These are phyloP conservation scores for Sander lucioperca DNA, from an alignment of 2,113 vertebrate species.

Conservation along the genomic window DNA sequence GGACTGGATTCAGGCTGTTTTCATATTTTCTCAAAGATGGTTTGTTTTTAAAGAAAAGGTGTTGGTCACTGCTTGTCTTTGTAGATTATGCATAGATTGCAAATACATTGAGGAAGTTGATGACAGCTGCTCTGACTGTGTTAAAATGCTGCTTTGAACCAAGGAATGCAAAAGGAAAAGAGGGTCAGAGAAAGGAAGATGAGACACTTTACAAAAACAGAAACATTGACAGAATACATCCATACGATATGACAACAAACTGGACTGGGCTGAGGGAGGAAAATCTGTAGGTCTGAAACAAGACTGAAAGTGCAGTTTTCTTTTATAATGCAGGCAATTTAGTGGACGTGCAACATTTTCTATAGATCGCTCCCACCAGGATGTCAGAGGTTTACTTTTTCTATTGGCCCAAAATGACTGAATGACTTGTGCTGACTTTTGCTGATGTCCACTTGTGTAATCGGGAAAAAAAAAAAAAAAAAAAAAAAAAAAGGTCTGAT, in stretches of 20 bases:
- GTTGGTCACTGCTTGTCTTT: background rate
- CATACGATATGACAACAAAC: slow-evolving; percentile 42
- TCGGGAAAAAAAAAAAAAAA: background rate
- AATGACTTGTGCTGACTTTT: background rate
- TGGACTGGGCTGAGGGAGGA: slow-evolving; percentile 36
- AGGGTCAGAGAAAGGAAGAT: slow-evolving; percentile 47
- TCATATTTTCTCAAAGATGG: background rate
- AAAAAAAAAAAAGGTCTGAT: background rate
- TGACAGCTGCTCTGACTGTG: slow-evolving; percentile 48
- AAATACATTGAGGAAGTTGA: background rate
- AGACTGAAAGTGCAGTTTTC: slow-evolving; percentile 62
- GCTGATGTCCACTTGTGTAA: background rate
- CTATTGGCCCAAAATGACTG: background rate
- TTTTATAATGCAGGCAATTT: background rate
- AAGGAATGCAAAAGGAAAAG: slow-evolving; percentile 55
- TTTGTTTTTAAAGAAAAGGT: background rate
- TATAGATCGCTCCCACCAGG: background rate
- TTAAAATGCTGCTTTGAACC: slow-evolving; percentile 74
- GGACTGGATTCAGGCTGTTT: slow-evolving; percentile 15
- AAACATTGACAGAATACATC: slow-evolving; percentile 51
- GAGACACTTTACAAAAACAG: slow-evolving; percentile 50
- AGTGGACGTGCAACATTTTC: background rate
- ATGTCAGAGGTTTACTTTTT: background rate
- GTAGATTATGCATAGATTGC: background rate
- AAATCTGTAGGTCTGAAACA: slow-evolving; percentile 42